These are phyloP conservation scores for Diplodus puntazzo DNA, from an alignment of 2,797 vertebrate species.

Conservation along the genomic window DNA sequence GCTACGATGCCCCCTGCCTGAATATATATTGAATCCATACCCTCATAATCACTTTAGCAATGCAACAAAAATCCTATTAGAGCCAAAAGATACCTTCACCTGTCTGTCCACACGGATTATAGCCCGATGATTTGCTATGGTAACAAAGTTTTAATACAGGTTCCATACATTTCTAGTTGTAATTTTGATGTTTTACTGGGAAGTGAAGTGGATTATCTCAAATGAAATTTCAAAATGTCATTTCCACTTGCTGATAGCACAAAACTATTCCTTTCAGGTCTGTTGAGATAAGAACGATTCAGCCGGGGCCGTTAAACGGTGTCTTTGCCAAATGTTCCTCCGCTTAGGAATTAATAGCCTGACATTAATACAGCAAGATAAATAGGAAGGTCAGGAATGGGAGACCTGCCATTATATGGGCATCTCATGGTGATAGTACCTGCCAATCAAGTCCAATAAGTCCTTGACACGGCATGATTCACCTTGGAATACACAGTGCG, in stretches of 20 bases:
- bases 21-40: conserved; percentile 73
- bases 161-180: conserved; percentile 88
- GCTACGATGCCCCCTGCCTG: conserved; percentile 59
- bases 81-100: conserved; percentile 80
- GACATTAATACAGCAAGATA: conserved; percentile 98
- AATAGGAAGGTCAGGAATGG: conserved; percentile 92
- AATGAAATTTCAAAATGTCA: conserved; percentile 96
- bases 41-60: conserved; percentile 80
- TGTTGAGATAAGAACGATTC: conserved; percentile 92
- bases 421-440: conserved; percentile 91
- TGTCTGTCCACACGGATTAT: conserved; percentile 87
- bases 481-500: conserved; percentile 77
- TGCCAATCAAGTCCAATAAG: conserved; percentile 91
- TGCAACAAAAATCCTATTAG: conserved; percentile 82
- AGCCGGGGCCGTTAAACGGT: conserved; percentile 91
- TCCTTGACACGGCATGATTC: conserved; percentile 81
- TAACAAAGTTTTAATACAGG: conserved; percentile 91
- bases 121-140: conserved; percentile 83
- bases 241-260: conserved; percentile 95
- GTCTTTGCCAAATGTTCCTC: conserved; percentile 91
- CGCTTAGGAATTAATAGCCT: conserved; percentile 94
- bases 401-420: conserved; percentile 88
- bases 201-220: conserved; percentile 94
- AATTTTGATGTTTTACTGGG: conserved; percentile 94
- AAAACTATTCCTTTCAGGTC: conserved; percentile 97